Percentiles rank a stretch among this genome's conserved stretches.
These are phyloP conservation scores for Drosophila vallismaia DNA, from an alignment of 2,888 invertebrate genomes.

Conservation along the genomic window DNA sequence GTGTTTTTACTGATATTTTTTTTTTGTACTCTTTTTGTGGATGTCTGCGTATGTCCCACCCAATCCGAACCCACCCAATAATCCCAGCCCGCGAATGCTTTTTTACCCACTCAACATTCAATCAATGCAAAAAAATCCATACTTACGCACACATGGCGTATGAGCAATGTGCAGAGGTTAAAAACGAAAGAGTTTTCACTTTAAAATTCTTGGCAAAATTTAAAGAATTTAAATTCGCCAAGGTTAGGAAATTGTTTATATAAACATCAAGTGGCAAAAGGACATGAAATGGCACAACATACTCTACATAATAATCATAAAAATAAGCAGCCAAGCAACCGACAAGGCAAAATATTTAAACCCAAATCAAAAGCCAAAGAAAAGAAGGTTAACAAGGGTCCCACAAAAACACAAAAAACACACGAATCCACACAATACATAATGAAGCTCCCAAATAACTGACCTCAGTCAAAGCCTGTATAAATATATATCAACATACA, in stretches of 20 bases:
- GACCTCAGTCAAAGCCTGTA: conserved; percentile 48
- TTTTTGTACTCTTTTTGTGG: too few species aligned
- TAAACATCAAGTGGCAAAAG: conserved; percentile 17
- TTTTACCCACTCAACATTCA: conserved; percentile 38
- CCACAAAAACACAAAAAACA: conserved; percentile 39
- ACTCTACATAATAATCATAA: conserved; percentile 37
- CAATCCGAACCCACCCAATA: conserved; percentile 4
- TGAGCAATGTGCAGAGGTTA: conserved; percentile 19
- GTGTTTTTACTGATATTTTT: too few species aligned
- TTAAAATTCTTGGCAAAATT: conserved; percentile 18
- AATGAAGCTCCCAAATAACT: conserved; percentile 41
- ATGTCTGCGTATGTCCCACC: conserved; percentile 24
- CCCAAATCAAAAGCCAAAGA: conserved; percentile 61
- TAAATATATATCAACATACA: conserved; percentile 28
- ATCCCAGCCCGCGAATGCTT: conserved; percentile 22
- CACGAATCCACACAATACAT: conserved; percentile 3
- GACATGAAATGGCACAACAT: conserved; percentile 24
- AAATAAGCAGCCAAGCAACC: conserved; percentile 44
- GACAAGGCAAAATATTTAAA: conserved; percentile 48
- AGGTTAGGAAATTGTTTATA: conserved; percentile 6
- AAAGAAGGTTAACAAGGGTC: conserved; percentile 50
- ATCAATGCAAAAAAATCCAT: conserved; percentile 47
- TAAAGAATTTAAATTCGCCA: conserved; percentile 12
- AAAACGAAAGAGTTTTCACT: neutral
- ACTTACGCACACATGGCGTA: conserved; percentile 48